Percentiles rank a stretch among this genome's conserved stretches.
These are phyloP conservation scores for Imbricaverruca yamaguchii DNA, from an alignment of 2,888 invertebrate genomes.

Conservation along the genomic window DNA sequence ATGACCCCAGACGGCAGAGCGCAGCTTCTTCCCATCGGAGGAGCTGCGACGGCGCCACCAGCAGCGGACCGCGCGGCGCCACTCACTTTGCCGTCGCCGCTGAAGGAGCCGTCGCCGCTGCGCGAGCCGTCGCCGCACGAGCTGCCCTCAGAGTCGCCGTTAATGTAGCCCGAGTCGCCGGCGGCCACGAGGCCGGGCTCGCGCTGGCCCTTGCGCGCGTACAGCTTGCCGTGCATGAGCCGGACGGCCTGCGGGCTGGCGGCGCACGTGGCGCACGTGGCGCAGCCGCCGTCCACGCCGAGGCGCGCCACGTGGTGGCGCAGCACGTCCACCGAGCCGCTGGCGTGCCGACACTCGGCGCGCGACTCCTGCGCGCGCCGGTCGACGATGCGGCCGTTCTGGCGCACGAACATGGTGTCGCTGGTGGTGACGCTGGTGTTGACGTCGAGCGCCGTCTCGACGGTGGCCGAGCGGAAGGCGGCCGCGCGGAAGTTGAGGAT, in stretches of 20 bases:
- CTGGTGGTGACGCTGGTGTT: conserved; percentile 29
- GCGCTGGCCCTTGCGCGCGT: not conserved
- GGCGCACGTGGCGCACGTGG: not conserved
- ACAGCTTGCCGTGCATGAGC: not conserved
- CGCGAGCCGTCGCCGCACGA: not conserved
- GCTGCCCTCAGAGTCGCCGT: conserved; percentile 17
- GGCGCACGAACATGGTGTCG: conserved; percentile 30
- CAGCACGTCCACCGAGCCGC: not conserved
- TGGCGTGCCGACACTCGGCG: conserved; percentile 16
- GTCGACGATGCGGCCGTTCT: conserved; percentile 30
- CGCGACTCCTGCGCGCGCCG: conserved; percentile 27
- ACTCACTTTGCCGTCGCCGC: not conserved
- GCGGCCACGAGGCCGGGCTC: not conserved
- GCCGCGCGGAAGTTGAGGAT: conserved; percentile 27
- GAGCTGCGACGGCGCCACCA: too few species aligned
- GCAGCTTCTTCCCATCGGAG: too few species aligned
- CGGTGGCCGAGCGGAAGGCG: not conserved
- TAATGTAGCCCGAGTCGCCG: conserved; percentile 17
- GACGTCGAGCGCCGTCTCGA: conserved; percentile 1
- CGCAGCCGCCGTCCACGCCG: not conserved
- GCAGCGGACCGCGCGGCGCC: too few species aligned
- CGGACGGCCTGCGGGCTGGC: not conserved
- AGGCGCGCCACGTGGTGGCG: not conserved
- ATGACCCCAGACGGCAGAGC: too few species aligned
- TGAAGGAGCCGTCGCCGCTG: not conserved